These are phyloP conservation scores for Moxostoma hubbsi DNA, from an alignment of 2,797 vertebrate species.

Conservation along the genomic window DNA sequence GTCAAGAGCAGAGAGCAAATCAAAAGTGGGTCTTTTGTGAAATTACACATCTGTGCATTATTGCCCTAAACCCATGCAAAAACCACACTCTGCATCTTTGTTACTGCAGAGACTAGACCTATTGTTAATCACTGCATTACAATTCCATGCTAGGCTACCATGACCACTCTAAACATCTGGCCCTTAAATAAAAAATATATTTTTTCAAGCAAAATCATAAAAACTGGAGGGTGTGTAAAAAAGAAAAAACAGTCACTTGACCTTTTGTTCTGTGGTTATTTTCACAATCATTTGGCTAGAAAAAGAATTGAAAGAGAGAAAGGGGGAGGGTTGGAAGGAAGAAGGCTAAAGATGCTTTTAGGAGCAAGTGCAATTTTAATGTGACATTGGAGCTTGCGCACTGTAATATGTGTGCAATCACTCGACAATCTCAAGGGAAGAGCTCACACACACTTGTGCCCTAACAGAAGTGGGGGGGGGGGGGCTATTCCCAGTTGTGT, in stretches of 20 bases:
- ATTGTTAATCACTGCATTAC: conserved; percentile 69
- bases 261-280: conserved; percentile 76
- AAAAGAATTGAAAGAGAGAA: conserved; percentile 61
- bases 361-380: conserved; percentile 68
- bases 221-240: conserved; percentile 55
- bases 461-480: conserved; percentile 5
- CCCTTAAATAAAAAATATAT: conserved; percentile 67
- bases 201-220: no score
- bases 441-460: conserved; percentile 15
- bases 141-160: conserved; percentile 76
- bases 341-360: conserved; percentile 73
- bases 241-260: conserved; percentile 70
- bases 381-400: conserved; percentile 61
- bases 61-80: neutral
- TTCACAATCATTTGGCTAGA: conserved; percentile 71
- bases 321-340: conserved; percentile 30
- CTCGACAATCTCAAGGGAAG: conserved; percentile 58
- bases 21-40: conserved; percentile 30
- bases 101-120: conserved; percentile 60
- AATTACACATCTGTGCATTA: conserved; percentile 25
- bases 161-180: conserved; percentile 49
- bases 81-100: conserved; percentile 9
- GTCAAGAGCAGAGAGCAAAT: no score
- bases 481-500: conserved; percentile 62
- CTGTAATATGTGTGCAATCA: conserved; percentile 60